Evolutionary conservation across 2,797 vertebrate genomes (phyloP).

Genomic region (Epinephelus malabaricus): DNA sequence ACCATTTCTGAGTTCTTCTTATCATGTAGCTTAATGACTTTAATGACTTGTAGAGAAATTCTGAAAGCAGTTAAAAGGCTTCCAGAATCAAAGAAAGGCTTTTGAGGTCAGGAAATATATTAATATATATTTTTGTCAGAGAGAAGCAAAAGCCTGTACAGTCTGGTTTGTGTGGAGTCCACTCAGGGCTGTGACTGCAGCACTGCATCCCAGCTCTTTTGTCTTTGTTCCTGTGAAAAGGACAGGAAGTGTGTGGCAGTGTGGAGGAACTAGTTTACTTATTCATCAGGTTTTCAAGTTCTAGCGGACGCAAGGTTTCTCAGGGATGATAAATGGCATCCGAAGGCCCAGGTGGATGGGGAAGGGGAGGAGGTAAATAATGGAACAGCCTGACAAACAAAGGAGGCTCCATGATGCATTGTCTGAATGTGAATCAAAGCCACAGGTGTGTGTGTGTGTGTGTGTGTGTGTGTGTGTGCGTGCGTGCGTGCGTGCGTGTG

Average conservation of each 20-base stretch:
- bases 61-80: constrained; percentile 55
- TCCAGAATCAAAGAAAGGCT: constrained; percentile 53
- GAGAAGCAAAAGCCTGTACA: constrained; percentile 19
- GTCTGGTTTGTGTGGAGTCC: constrained; percentile 46
- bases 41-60: constrained; percentile 68
- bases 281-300: constrained; percentile 83
- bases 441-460: constrained; percentile 75
- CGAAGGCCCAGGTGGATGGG: constrained; percentile 71
- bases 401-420: constrained; percentile 76
- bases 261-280: constrained; percentile 80
- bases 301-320: constrained; percentile 70
- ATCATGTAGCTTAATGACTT: constrained; percentile 72
- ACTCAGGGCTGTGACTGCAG: constrained; percentile 48
- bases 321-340: constrained; percentile 80
- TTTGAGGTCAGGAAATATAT: constrained; percentile 54
- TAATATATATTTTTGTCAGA: constrained; percentile 1
- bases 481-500: neutral
- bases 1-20: constrained; percentile 55
- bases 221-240: constrained; percentile 67
- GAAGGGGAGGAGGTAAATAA: constrained; percentile 80
- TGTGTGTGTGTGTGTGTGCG: constrained; percentile 13
- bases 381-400: constrained; percentile 83
- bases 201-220: constrained; percentile 47
- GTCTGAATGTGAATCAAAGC: constrained; percentile 74
- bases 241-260: constrained; percentile 75